Evolutionary conservation across 2,797 vertebrate species (phyloP).

Genomic region (Enteromius thamalakanensis): DNA sequence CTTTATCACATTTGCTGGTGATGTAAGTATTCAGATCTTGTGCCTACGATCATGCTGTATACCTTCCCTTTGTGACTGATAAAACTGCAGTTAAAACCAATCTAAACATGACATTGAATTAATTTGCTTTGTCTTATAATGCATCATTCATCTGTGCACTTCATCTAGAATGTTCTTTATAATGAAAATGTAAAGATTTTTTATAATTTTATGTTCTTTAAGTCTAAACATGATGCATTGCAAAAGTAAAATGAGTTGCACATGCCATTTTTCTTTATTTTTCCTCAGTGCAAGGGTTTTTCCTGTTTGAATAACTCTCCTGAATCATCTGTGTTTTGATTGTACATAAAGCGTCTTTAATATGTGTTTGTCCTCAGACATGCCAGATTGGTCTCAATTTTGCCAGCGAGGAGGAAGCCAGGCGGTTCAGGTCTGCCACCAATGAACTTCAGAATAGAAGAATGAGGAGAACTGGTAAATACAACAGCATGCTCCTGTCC

Average conservation of each 20-base stretch:
- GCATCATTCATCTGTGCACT: background rate
- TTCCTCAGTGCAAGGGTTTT: background rate
- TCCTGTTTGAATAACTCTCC: background rate
- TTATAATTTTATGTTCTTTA: background rate
- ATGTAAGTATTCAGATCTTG: constrained; percentile 83
- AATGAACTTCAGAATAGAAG: constrained; percentile 81
- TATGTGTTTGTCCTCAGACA: constrained; percentile 59
- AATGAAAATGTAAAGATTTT: background rate
- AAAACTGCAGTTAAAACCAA: background rate
- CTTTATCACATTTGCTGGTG: constrained; percentile 95
- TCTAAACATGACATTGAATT: background rate
- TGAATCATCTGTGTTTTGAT: background rate
- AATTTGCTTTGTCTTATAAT: background rate
- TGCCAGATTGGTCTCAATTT: constrained; percentile 97
- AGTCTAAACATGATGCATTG: background rate
- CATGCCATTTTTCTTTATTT: background rate
- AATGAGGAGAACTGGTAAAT: constrained; percentile 89
- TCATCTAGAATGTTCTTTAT: background rate
- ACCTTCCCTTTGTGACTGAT: background rate
- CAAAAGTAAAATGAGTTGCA: background rate
- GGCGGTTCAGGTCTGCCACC: constrained; percentile 81
- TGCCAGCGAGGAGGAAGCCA: constrained; percentile 93
- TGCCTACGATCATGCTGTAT: background rate
- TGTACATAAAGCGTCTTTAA: constrained; percentile 1
- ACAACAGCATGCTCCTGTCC: background rate